Base-by-base conservation (phyloP, 2,888 invertebrate species). In the Eurytoma adleriae region DNA sequence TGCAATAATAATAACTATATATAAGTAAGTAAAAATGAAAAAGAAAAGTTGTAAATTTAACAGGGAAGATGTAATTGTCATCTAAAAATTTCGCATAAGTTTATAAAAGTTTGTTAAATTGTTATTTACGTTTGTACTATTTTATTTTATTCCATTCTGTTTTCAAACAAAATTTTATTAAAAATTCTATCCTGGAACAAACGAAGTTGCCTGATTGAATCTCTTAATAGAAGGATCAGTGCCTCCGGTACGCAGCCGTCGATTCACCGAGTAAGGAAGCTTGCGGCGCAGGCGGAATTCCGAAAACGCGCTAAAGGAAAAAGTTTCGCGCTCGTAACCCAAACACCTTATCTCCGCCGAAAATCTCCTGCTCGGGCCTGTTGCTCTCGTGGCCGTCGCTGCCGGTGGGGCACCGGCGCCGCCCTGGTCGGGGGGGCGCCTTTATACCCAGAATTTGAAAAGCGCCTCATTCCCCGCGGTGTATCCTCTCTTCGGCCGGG, bases 291-390 rank as follows among this genome's bases (percentile, higher is more conserved):
- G 10, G 40, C 2, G n/a, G 40, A 69, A 52, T 50, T 61, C 57
- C 52, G 12, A 67, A 68, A 67, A 48, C 27, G 59, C 64, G 62
- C 62, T 30, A 40, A 40, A 54, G 16, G 48, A 24, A 62, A 62
- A 62, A 62, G 18, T 57, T 69, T 57, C 24, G 54, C 56, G 27
- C 56, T 54, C 52, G 10, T 24, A 18, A 52, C 16, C 48, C 18
- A 40, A 7, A 30, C 16, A 40, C n/a, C 64, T 40, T 40, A 64
- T 30, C 62, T 62, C 30, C 68, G 24, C 50, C 62, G 72, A 71
- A 40, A 40, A n/a, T 61, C 67, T 18, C n/a, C 79, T 80, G 48
- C 13, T 81, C 54, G 66, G 74, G 77, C 79, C 77, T 80, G 79
- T 82, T 82, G 79, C 82, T 80, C 71, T 16, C 48, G 16, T 12